Evolutionary conservation across 2,113 vertebrate genomes (phyloP).

Genomic region (Pelecanus crispus): DNA sequence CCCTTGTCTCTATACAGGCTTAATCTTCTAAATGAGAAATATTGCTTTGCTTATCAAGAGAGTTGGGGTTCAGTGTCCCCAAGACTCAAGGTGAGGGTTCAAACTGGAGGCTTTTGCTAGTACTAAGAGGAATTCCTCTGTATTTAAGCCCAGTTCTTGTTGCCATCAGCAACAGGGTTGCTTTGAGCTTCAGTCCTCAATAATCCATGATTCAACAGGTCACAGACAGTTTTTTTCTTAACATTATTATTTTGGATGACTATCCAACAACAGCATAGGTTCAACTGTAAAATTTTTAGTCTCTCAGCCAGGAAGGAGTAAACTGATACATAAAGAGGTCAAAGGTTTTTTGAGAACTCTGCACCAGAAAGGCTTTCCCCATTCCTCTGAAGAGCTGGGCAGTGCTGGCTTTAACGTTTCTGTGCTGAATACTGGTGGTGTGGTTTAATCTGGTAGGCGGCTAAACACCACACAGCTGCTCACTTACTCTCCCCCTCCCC

Average conservation of each 20-base stretch:
- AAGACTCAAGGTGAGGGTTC: neutral
- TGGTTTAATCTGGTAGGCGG: too few relatives aligned
- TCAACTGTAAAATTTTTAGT: neutral
- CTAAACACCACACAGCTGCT: too few relatives aligned
- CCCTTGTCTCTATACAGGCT: neutral
- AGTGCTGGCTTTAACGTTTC: neutral
- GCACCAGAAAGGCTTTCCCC: neutral
- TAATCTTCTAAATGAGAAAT: neutral
- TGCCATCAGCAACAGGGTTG: neutral
- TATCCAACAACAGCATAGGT: neutral
- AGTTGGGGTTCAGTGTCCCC: neutral
- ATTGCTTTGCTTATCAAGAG: neutral
- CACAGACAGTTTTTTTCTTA: neutral
- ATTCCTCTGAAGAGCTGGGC: neutral
- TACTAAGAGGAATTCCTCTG: neutral
- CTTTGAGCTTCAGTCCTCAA: neutral
- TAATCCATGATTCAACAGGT: neutral
- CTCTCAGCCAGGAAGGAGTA: neutral
- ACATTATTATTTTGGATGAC: neutral
- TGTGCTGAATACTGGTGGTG: neutral
- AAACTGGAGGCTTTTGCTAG: neutral
- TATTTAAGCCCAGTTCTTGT: neutral
- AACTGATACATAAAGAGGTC: neutral
- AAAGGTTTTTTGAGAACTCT: neutral
- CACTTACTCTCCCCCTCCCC: too few relatives aligned